Percentiles rank a stretch among this genome's conserved stretches.
Evolutionary conservation across 2,888 invertebrate genomes (phyloP).

Genomic region (Dimorphilus gyrociliatus): DNA sequence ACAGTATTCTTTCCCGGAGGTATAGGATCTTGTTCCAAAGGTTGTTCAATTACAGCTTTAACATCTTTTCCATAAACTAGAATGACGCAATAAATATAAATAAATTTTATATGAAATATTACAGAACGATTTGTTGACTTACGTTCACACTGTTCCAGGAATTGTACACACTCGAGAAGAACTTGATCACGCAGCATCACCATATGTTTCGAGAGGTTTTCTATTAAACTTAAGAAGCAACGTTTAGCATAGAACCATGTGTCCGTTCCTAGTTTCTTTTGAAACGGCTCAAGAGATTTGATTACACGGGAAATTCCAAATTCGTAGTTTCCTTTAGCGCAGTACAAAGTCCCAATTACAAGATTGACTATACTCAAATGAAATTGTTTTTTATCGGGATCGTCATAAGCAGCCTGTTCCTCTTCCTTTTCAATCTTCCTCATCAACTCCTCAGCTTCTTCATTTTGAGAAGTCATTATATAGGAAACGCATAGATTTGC

Average conservation of each 20-base stretch:
- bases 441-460: conserved; percentile 96
- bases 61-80: conserved; percentile 65
- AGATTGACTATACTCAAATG: conserved; percentile 96
- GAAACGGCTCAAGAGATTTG: conserved; percentile 83
- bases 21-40: conserved; percentile 52
- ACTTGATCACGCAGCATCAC: conserved; percentile 71
- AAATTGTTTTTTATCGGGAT: conserved; percentile 78
- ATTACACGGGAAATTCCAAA: conserved; percentile 94
- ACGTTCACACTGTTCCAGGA: conserved; percentile 72
- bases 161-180: conserved; percentile 67
- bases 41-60: conserved; percentile 62
- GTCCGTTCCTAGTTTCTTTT: conserved; percentile 84
- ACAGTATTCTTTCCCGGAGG: conserved; percentile 69
- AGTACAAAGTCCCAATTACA: conserved; percentile 93
- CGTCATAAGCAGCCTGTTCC: conserved; percentile 74
- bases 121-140: conserved; percentile 9
- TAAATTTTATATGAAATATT: background rate
- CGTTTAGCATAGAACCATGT: conserved; percentile 97
- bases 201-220: conserved; percentile 75
- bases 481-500: conserved; percentile 97
- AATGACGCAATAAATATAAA: conserved; percentile 18
- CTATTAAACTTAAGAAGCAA: conserved; percentile 78
- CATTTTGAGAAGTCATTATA: conserved; percentile 96
- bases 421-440: conserved; percentile 95
- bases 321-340: conserved; percentile 95